Base-by-base conservation (phyloP, 2,797 vertebrate genomes). In the Heterohyrax brucei region DNA sequence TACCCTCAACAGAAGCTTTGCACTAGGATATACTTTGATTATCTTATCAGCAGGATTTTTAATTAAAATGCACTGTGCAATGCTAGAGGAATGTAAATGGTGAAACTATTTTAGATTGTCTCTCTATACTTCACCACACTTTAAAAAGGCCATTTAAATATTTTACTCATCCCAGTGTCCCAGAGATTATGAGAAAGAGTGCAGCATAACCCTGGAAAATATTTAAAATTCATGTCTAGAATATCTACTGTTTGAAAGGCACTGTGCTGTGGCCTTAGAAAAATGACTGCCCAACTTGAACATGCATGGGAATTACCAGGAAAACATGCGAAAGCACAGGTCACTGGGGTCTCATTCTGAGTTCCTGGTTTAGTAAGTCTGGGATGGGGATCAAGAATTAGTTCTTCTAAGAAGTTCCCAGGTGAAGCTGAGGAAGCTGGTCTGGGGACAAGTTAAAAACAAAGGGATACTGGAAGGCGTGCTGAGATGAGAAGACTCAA, bases 1-100 rank as follows among this genome's bases (percentile, higher is more conserved):
- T 76, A 18, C 26, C 9, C 61, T 89, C 79, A 48, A 30, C 7
- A 86, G 61, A 95, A 92, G 30, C 62, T 48, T 33, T 87, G 46
- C 77, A 16, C 81, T 80, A 73, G 28, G n/a, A 75, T 62, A 86
- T 2, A 64, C 70, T 91, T 93, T 94, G 86, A 94, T 95, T 97
- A 90, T 56, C 94, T 95, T 85, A 83, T 96, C 89, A 81, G 68
- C 77, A 44, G 10, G n/a, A 78, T 92, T 91, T 72, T 95, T 95
- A 96, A 96, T 94, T 97, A 96, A 95, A 96, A 89, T 82, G 77
- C 39, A 80, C n/a, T 50, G 13, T 78, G 2, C n/a, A 89, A 75
- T 68, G 48, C 78, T 93, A n/a, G 21, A 92, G 22, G 7, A 68
- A 92, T 46, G 16, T 93, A 46, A 39, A 87, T 88, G 64, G 16